Conservation (phyloP, 2,797 vertebrate species). For the Crypturellus tataupa region DNA sequence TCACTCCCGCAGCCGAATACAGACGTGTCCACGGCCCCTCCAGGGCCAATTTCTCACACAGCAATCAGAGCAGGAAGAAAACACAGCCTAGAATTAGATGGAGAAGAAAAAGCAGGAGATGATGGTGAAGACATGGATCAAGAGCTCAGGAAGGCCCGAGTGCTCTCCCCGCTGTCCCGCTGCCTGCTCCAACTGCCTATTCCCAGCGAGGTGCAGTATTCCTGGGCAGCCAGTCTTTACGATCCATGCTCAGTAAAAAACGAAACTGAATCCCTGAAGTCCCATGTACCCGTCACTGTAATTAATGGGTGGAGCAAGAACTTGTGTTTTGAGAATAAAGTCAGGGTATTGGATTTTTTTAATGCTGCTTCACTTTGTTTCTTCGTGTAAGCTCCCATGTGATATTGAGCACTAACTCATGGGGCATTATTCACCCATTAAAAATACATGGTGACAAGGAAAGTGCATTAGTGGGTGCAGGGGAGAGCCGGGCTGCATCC, state of each 20-base stretch:
- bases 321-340: neutral
- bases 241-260: neutral
- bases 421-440: neutral
- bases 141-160: neutral
- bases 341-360: neutral
- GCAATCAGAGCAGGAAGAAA: neutral
- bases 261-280: neutral
- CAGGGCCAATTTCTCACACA: neutral
- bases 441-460: neutral
- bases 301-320: constrained; percentile 8
- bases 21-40: neutral
- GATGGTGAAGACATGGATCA: neutral
- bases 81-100: neutral
- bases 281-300: neutral
- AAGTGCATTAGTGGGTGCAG: neutral
- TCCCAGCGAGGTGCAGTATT: neutral
- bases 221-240: constrained; percentile 40
- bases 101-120: neutral
- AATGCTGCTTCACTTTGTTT: neutral
- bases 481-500: neutral
- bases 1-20: too few species aligned
- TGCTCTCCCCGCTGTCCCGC: neutral
- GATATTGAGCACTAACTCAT: neutral
- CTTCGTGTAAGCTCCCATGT: neutral
- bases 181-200: neutral